Base-by-base conservation (phyloP, 2,113 vertebrate species). In the Galeopterus variegatus region DNA sequence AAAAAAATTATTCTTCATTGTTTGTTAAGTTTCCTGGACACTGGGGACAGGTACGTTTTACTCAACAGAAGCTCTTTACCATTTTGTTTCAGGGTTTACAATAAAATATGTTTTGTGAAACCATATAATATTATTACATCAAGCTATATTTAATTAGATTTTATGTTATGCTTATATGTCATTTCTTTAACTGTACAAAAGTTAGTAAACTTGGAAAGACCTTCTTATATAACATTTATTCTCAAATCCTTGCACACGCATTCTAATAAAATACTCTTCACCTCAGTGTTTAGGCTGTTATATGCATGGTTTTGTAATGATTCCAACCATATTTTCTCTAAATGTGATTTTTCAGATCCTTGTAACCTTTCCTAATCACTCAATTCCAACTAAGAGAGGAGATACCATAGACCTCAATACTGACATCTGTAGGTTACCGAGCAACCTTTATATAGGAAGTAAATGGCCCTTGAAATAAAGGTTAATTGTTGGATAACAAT, bases 401-500 rank as follows among this genome's bases (percentile, higher is more conserved):
- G 28, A 14, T 48, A 1, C 7, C 45, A 36, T 17, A 69, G 19
- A 67, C 79, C 48, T 72, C 77, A 83, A 94, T 70, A 83, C 1
- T 92, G 85, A 65, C 73, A 75, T 10, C 93, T 95, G 56, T 31
- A 50, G 69, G 94, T 97, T 94, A 97, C 97, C 87, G 56, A 54
- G 97, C 90, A 95, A 96, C 94, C 94, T 93, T 41, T 80, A 73
- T 23, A 33, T 14, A 31, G 88, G 79, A 65, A 48, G 1, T 18
- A 5, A 82, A 52, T 87, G n/a, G 52, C 69, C 24, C 33, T 73
- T 56, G 73, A 95, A 90, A 83, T 82, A 87, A 86, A 80, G 58
- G 83, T 90, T 84, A 41, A 94, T 79, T 92, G 8, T 96, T 93
- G 62, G 77, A 6, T 95, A 94, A 96, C 86, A 95, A 84, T 89